Conservation (phyloP, 2,797 vertebrate genomes). For the Chloroceryle amazona region DNA sequence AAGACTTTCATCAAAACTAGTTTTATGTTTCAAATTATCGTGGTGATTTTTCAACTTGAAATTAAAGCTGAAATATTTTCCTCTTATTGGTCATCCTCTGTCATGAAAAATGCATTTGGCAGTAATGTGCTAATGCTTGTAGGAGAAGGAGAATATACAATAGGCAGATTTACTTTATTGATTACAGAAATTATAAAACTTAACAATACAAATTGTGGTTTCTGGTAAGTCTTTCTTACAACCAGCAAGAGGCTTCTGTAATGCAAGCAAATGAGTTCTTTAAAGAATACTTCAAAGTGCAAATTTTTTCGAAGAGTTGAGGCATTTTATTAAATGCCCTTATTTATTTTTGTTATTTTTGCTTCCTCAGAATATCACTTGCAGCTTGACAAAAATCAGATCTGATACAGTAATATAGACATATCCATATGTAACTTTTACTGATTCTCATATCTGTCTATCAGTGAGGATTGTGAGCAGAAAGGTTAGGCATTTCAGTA, state of each 20-base stretch:
- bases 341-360: not conserved
- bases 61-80: not conserved
- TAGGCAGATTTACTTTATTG: not conserved
- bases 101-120: not conserved
- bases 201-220: not conserved
- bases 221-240: not conserved
- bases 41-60: not conserved
- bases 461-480: not conserved
- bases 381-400: not conserved
- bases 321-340: not conserved
- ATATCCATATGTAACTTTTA: not conserved
- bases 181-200: not conserved
- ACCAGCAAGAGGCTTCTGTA: not conserved
- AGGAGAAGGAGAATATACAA: not conserved
- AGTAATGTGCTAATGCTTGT: not conserved
- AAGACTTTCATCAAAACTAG: not conserved
- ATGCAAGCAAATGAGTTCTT: not conserved
- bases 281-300: not conserved
- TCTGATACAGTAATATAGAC: not conserved
- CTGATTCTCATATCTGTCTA: not conserved
- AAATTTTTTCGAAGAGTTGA: not conserved
- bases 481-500: not conserved
- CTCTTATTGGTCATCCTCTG: not conserved
- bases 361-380: not conserved
- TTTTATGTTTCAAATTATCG: not conserved